Percentiles rank a stretch among this genome's conserved stretches.
These are phyloP conservation scores for Bedellia somnulentella DNA, from an alignment of 2,888 invertebrate genomes.

Conservation along the genomic window DNA sequence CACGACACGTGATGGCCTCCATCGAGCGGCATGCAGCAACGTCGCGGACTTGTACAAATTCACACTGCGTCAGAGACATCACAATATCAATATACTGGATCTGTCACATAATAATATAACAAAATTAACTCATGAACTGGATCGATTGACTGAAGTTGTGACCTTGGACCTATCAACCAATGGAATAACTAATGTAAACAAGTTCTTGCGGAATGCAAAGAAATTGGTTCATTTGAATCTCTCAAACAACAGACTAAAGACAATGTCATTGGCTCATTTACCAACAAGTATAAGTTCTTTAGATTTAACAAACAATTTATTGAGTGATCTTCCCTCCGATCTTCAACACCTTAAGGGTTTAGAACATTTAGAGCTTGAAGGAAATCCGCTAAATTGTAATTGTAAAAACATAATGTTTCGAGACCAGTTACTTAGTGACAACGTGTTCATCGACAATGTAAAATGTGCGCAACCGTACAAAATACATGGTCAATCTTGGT, in stretches of 20 bases:
- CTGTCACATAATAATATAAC: conserved; percentile 65
- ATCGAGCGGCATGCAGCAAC: conserved; percentile 65
- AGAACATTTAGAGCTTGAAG: conserved; percentile 65
- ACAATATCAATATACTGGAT: conserved; percentile 61
- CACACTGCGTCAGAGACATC: conserved; percentile 46
- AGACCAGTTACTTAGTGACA: conserved; percentile 58
- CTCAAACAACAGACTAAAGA: conserved; percentile 62
- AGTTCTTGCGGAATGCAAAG: conserved; percentile 58
- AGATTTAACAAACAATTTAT: conserved; percentile 64
- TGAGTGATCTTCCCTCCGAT: conserved; percentile 63
- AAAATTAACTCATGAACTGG: conserved; percentile 57
- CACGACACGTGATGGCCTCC: conserved; percentile 68
- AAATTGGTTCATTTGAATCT: conserved; percentile 63
- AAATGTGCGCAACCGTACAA: conserved; percentile 58
- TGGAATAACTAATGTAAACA: conserved; percentile 58
- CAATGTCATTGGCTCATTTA: conserved; percentile 52
- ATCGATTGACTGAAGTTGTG: conserved; percentile 61
- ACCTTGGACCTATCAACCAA: conserved; percentile 68
- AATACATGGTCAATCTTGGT: conserved; percentile 54
- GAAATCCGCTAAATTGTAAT: conserved; percentile 71
- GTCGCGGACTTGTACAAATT: conserved; percentile 77
- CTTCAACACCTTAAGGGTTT: conserved; percentile 56
- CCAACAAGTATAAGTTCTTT: conserved; percentile 63
- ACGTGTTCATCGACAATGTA: conserved; percentile 56
- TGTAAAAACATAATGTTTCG: conserved; percentile 68